These are phyloP conservation scores for Baronia brevicornis DNA, from an alignment of 2,888 invertebrate genomes.

Conservation along the genomic window DNA sequence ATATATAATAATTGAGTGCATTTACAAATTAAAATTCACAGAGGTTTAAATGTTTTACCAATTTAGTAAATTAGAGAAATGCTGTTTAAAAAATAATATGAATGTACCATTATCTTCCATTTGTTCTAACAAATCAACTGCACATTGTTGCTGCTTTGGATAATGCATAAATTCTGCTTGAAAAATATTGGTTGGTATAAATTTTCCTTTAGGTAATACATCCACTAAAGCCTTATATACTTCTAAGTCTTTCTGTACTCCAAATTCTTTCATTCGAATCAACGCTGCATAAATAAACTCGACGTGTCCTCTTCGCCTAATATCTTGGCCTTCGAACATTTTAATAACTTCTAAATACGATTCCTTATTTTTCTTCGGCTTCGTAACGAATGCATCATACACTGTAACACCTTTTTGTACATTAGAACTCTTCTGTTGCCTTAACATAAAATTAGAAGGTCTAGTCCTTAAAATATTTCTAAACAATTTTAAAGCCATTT, in stretches of 20 bases:
- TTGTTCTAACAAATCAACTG: slow-evolving; percentile 90
- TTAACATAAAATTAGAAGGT: slow-evolving; percentile 35
- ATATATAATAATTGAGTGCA: no score
- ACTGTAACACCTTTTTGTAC: slow-evolving; percentile 47
- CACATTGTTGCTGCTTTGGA: slow-evolving; percentile 96
- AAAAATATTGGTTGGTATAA: slow-evolving; percentile 87
- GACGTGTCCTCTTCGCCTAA: slow-evolving; percentile 88
- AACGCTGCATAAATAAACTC: slow-evolving; percentile 96
- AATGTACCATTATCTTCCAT: slow-evolving; percentile 93
- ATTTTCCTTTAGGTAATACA: slow-evolving; percentile 91
- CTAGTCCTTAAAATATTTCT: slow-evolving; percentile 40
- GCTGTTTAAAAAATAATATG: slow-evolving; percentile 5
- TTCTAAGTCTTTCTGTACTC: slow-evolving; percentile 89
- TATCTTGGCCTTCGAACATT: slow-evolving; percentile 81
- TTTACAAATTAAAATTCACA: no score
- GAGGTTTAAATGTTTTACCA: no score
- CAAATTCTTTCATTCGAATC: slow-evolving; percentile 90
- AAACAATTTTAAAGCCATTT: slow-evolving; percentile 51
- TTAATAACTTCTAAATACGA: slow-evolving; percentile 84
- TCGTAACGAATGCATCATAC: slow-evolving; percentile 63
- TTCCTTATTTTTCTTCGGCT: slow-evolving; percentile 77
- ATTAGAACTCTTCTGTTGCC: slow-evolving; percentile 45
- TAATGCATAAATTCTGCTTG: slow-evolving; percentile 95
- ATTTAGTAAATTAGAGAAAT: no score
- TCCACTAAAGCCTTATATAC: slow-evolving; percentile 90